phyloP scores from a whole-genome alignment of 2,888 invertebrate genomes.

The Dryocosmus kuriphilus region DNA sequence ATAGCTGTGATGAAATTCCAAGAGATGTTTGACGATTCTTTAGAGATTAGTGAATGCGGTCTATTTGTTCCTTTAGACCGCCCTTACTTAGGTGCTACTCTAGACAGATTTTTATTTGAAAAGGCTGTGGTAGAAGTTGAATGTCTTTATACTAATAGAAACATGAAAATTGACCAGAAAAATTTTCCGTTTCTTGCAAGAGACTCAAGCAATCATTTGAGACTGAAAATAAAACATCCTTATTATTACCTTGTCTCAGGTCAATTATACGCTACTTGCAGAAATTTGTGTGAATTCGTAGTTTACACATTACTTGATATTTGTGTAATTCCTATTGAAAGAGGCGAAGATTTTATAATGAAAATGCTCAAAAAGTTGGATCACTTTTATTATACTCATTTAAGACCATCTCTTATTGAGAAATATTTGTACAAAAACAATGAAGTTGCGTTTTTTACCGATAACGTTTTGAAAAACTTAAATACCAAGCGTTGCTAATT shows the following conservation, averaged over 20 bases:
- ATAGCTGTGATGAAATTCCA: conserved; percentile 20
- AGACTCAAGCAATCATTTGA: neutral
- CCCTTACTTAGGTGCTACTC: conserved; percentile 19
- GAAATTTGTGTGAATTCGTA: neutral
- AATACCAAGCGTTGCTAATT: no score
- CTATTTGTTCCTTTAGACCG: neutral
- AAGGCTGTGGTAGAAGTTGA: conserved; percentile 18
- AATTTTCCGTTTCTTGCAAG: no score
- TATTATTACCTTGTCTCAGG: conserved; percentile 27
- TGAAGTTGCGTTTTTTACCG: no score
- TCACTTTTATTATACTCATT: no score
- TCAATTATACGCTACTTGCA: conserved; percentile 9
- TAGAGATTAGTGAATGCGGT: no score
- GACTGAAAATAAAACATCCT: conserved; percentile 10
- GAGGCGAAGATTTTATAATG: no score
- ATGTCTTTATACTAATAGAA: neutral
- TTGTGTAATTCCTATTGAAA: no score
- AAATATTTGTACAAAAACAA: no score
- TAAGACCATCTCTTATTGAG: no score
- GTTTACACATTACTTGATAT: conserved; percentile 1
- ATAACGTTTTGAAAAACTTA: no score
- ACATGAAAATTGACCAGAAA: no score
- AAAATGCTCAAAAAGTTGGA: no score
- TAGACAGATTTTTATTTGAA: neutral
- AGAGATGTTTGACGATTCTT: conserved; percentile 1